Evolutionary conservation across 2,797 vertebrate species (phyloP).

Genomic region (Mus caroli): DNA sequence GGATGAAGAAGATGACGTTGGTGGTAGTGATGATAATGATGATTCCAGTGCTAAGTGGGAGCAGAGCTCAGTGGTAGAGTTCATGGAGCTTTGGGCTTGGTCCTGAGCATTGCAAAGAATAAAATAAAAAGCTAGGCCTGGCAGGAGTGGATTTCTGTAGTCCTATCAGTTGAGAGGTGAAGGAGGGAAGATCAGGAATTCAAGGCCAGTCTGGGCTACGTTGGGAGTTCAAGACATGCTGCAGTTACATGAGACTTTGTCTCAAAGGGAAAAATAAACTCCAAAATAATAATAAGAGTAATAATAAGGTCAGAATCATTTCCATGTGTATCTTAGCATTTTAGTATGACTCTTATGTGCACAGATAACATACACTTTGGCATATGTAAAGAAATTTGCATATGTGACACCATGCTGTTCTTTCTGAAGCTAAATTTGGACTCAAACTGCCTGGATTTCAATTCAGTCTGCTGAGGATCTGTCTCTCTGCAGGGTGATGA

Average conservation of each 20-base stretch:
- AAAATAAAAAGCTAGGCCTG: neutral
- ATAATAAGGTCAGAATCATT: neutral
- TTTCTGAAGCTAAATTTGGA: slow-evolving; percentile 26
- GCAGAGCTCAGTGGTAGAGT: neutral
- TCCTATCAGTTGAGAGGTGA: neutral
- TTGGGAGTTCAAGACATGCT: neutral
- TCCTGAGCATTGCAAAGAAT: neutral
- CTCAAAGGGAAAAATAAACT: neutral
- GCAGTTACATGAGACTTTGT: neutral
- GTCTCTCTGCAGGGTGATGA: neutral
- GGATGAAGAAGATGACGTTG: neutral
- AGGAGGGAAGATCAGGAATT: neutral
- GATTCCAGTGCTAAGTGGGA: neutral
- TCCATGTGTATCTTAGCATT: neutral
- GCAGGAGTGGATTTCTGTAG: neutral
- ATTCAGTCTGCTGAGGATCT: neutral
- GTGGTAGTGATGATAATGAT: neutral
- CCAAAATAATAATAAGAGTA: neutral
- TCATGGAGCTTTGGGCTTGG: neutral
- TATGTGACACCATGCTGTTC: neutral
- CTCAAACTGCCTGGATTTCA: neutral
- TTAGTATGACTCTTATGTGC: slow-evolving; percentile 15
- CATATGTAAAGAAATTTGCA: neutral
- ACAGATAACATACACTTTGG: neutral
- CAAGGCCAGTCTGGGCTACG: neutral